These are phyloP conservation scores for Noctua janthina DNA, from an alignment of 2,888 invertebrate genomes.

Conservation along the genomic window DNA sequence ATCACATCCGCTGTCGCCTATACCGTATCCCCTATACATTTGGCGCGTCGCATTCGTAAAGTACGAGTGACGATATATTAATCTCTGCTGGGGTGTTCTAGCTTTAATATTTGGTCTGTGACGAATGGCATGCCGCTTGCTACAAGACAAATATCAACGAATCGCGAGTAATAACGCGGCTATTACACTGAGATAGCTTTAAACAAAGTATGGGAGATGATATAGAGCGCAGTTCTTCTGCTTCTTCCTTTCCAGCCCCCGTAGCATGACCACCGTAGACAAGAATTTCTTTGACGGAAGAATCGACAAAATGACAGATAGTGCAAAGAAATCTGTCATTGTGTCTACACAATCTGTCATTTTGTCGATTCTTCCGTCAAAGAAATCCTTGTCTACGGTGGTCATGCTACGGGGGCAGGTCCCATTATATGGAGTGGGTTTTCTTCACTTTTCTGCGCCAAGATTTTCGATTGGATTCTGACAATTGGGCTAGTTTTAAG, in stretches of 20 bases:
- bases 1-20: conserved; percentile 50
- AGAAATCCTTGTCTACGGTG: too few relatives aligned
- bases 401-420: too few relatives aligned
- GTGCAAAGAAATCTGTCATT: too few relatives aligned
- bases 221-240: conserved; percentile 12
- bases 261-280: too few relatives aligned
- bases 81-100: conserved; percentile 76
- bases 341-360: too few relatives aligned
- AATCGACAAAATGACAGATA: too few relatives aligned
- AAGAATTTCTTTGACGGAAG: too few relatives aligned
- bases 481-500: neutral
- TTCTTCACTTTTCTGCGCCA: neutral
- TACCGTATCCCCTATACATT: conserved; percentile 61
- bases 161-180: conserved; percentile 46
- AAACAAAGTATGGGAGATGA: conserved; percentile 8
- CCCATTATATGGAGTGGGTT: neutral
- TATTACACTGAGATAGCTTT: conserved; percentile 43
- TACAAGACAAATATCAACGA: conserved; percentile 68
- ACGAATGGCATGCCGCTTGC: conserved; percentile 66
- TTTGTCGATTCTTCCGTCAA: too few relatives aligned
- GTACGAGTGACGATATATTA: conserved; percentile 82
- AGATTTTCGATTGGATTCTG: neutral
- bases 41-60: conserved; percentile 73
- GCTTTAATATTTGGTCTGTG: conserved; percentile 77
- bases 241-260: neutral